Evolutionary conservation across 2,797 vertebrate species (phyloP).

Genomic region (Schizothorax lantsangensis): DNA sequence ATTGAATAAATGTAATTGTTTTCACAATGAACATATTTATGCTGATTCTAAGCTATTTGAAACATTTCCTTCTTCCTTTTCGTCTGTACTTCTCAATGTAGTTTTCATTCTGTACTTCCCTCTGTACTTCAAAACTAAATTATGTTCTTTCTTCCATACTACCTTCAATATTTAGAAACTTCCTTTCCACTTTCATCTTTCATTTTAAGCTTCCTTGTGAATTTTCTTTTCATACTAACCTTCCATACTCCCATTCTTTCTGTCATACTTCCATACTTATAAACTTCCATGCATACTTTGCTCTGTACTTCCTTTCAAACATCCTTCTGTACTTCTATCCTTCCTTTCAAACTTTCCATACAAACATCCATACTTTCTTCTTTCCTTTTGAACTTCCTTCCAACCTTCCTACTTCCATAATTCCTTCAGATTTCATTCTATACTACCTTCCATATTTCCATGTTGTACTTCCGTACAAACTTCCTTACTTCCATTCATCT

Average conservation of each 20-base stretch:
- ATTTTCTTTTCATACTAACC: too few species aligned
- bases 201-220: background rate
- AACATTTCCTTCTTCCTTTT: background rate
- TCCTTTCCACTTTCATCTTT: background rate
- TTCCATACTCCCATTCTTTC: background rate
- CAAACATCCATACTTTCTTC: background rate
- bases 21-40: background rate
- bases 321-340: background rate
- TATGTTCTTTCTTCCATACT: background rate
- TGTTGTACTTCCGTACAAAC: background rate
- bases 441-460: background rate
- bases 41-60: background rate
- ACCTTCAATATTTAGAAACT: background rate
- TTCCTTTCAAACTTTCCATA: background rate
- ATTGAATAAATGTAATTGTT: background rate
- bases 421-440: too few species aligned
- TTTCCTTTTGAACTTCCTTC: background rate
- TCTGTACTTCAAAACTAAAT: background rate
- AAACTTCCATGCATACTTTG: background rate
- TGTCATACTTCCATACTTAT: too few species aligned
- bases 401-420: background rate
- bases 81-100: background rate
- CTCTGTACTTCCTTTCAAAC: background rate
- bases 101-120: background rate
- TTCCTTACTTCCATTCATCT: too few species aligned